Conservation (phyloP, 2,888 invertebrate species). For the Ganaspis brasiliensis region DNA sequence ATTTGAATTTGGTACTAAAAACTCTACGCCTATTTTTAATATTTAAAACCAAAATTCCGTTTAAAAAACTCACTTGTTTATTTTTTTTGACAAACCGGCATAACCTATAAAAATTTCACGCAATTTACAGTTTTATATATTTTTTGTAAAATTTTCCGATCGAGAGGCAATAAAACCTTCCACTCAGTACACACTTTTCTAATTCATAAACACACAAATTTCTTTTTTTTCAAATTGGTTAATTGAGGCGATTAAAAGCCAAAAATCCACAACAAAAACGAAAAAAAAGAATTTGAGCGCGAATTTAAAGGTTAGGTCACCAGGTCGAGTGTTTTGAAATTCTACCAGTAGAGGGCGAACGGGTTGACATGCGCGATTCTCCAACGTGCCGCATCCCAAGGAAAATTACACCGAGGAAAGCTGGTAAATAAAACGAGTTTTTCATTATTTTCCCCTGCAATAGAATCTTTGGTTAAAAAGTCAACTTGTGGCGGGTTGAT, state of each 20-base stretch:
- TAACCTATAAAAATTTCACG: slow-evolving; percentile 62
- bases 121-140: too few species aligned
- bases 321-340: neutral
- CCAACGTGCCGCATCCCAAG: slow-evolving; percentile 70
- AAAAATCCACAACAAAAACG: neutral
- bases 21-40: too few species aligned
- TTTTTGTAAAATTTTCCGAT: too few species aligned
- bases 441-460: slow-evolving; percentile 42
- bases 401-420: slow-evolving; percentile 57
- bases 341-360: slow-evolving; percentile 38
- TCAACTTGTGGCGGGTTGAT: neutral
- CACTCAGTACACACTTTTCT: too few species aligned
- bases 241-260: too few species aligned
- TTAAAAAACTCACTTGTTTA: slow-evolving; percentile 29
- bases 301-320: neutral
- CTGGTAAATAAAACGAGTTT: slow-evolving; percentile 61
- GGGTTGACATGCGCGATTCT: slow-evolving; percentile 60
- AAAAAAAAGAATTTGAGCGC: neutral
- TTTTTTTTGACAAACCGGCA: slow-evolving; percentile 63
- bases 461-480: neutral
- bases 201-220: too few species aligned
- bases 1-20: too few species aligned
- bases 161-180: too few species aligned
- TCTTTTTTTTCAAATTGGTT: neutral
- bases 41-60: too few species aligned